Conservation (phyloP, 2,797 vertebrate genomes). For the Meda fulgida region DNA sequence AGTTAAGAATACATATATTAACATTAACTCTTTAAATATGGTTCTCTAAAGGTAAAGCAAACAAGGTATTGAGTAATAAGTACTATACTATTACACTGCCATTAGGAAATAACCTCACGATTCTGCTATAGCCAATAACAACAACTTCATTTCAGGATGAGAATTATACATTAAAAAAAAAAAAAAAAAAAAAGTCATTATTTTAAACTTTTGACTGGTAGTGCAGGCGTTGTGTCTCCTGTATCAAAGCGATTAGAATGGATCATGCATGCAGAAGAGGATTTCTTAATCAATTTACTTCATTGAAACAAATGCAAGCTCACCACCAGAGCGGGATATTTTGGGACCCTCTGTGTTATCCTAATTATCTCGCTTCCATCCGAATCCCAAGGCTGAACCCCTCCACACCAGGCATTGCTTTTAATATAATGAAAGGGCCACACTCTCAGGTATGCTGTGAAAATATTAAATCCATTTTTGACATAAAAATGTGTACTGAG, state of each 20-base stretch:
- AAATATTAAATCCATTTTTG: constrained; percentile 75
- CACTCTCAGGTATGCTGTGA: constrained; percentile 70
- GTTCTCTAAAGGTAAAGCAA: background rate
- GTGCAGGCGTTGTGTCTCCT: constrained; percentile 5
- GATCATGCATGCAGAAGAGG: constrained; percentile 77
- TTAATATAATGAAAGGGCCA: constrained; percentile 80
- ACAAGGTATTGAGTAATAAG: background rate
- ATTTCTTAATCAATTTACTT: constrained; percentile 81
- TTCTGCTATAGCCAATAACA: background rate
- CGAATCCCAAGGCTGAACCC: constrained; percentile 66
- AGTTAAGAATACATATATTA: background rate
- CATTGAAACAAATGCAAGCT: constrained; percentile 83
- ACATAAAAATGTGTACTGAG: constrained; percentile 72
- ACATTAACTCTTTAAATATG: background rate
- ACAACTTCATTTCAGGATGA: background rate
- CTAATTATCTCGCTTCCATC: constrained; percentile 76
- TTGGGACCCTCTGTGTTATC: constrained; percentile 75
- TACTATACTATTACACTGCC: background rate
- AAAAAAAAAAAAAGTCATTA: no score
- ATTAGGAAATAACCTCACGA: background rate
- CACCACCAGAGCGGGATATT: constrained; percentile 65
- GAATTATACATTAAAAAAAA: background rate
- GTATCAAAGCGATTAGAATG: constrained; percentile 39
- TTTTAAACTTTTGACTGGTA: background rate
- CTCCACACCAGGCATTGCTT: constrained; percentile 69